phyloP scores from a whole-genome alignment of 2,888 invertebrate species.

The Caenorhabditis panamensis region DNA sequence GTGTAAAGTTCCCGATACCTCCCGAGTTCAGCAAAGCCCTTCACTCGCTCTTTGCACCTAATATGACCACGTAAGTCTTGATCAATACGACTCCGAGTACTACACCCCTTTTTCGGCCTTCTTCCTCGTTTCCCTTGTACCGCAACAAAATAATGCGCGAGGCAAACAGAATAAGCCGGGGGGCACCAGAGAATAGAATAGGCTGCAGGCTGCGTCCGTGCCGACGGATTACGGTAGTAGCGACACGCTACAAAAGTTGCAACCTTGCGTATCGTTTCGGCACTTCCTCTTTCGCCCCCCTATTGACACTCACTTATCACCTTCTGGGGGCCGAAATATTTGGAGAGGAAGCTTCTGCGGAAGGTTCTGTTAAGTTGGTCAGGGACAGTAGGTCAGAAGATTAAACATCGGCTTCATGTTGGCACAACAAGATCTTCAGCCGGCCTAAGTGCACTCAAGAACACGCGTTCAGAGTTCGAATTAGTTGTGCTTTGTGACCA shows the following conservation, averaged over 20 bases:
- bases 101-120: constrained; percentile 29
- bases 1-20: constrained; percentile 80
- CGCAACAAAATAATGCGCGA: constrained; percentile 60
- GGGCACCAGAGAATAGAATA: constrained; percentile 16
- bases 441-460: constrained; percentile 43
- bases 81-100: not conserved
- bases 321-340: constrained; percentile 38
- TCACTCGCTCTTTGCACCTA: constrained; percentile 72
- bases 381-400: constrained; percentile 43
- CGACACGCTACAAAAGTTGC: constrained; percentile 37
- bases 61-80: constrained; percentile 73
- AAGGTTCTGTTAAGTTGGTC: constrained; percentile 45
- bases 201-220: not conserved
- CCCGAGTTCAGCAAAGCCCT: constrained; percentile 77
- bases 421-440: constrained; percentile 45
- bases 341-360: constrained; percentile 3
- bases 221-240: constrained; percentile 40
- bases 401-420: constrained; percentile 52
- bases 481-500: constrained; percentile 42
- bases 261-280: constrained; percentile 41
- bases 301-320: constrained; percentile 56
- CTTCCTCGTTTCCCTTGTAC: constrained; percentile 45
- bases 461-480: constrained; percentile 50
- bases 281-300: not conserved
- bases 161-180: constrained; percentile 52